These are phyloP conservation scores for Ibidorhyncha struthersii DNA, from an alignment of 2,113 vertebrate species.

Conservation along the genomic window DNA sequence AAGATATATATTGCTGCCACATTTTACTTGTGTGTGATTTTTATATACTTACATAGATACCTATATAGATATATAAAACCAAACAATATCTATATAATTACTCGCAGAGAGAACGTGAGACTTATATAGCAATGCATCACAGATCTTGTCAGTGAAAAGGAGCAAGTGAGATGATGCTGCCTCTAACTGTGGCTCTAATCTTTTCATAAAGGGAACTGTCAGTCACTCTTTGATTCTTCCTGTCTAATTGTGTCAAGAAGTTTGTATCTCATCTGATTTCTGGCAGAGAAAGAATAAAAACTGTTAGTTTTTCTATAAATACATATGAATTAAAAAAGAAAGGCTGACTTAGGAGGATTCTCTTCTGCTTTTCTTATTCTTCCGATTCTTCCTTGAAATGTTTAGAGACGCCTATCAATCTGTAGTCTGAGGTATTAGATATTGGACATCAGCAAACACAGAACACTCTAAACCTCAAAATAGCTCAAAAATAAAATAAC, in stretches of 20 bases:
- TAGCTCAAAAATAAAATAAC: neutral
- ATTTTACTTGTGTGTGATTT: neutral
- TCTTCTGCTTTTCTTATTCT: neutral
- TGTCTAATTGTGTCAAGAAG: neutral
- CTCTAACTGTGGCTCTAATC: neutral
- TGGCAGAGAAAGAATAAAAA: neutral
- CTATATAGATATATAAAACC: neutral
- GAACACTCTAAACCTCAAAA: neutral
- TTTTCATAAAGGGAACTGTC: neutral
- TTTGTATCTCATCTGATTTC: neutral
- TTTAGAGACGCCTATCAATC: neutral
- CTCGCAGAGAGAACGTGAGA: neutral
- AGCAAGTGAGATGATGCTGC: neutral
- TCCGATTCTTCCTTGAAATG: neutral
- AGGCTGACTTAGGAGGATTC: neutral
- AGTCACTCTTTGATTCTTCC: neutral
- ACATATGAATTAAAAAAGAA: neutral
- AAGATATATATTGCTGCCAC: neutral
- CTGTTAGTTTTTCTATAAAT: neutral
- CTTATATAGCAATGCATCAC: neutral
- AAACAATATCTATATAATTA: neutral
- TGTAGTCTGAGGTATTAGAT: neutral
- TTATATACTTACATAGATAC: neutral
- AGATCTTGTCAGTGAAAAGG: neutral
- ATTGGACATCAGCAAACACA: neutral